Evolutionary conservation across 2,113 vertebrate genomes (phyloP).

Genomic region (Halcyon senegalensis): DNA sequence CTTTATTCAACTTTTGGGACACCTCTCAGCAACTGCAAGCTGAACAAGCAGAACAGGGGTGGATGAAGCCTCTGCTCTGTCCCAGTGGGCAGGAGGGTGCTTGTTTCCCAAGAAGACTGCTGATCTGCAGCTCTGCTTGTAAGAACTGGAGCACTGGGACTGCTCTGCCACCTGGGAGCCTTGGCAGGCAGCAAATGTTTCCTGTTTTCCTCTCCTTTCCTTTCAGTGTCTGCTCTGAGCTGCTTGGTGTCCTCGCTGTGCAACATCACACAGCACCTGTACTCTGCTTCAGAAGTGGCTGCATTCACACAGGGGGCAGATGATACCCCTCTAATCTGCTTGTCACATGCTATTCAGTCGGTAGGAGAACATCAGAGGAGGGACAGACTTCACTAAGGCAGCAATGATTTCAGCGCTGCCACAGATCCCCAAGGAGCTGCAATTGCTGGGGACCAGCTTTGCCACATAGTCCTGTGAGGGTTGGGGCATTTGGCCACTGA

Average conservation of each 20-base stretch:
- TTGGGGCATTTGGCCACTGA: accelerated
- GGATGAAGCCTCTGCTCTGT: background rate
- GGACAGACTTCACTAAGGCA: background rate
- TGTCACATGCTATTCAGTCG: background rate
- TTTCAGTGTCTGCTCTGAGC: background rate
- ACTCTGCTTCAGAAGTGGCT: background rate
- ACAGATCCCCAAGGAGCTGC: background rate
- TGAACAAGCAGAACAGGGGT: background rate
- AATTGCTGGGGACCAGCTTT: background rate
- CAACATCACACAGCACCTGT: background rate
- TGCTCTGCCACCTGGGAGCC: background rate
- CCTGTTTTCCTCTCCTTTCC: background rate
- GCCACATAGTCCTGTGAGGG: background rate
- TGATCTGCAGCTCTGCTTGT: background rate
- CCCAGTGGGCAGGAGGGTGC: background rate
- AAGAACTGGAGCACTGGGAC: background rate
- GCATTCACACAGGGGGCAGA: accelerated
- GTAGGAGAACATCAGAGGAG: background rate
- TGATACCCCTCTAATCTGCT: background rate
- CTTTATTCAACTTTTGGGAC: background rate
- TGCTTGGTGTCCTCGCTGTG: background rate
- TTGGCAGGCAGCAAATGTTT: background rate
- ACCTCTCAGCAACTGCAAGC: background rate
- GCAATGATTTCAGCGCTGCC: background rate
- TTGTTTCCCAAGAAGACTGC: background rate